Conservation (phyloP, 1,140 invertebrate species). For the Phymorhynchus buccinoides region DNA sequence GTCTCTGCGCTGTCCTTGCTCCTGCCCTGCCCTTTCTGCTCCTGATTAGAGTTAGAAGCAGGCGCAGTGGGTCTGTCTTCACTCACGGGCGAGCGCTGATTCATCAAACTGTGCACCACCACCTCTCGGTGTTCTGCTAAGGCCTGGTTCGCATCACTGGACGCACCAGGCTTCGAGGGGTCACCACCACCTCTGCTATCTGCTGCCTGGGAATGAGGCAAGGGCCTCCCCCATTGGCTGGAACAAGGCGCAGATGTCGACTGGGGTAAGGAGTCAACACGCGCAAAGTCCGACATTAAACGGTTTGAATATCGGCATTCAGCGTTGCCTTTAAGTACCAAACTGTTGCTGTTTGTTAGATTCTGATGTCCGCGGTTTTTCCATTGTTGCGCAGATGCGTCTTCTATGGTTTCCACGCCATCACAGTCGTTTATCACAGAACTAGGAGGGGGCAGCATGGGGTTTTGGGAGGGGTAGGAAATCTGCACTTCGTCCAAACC, state of each 20-base stretch:
- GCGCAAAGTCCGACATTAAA: neutral
- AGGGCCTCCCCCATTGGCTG: neutral
- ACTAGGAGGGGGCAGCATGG: neutral
- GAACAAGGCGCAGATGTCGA: neutral
- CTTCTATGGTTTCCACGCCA: neutral
- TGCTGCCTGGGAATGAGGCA: neutral
- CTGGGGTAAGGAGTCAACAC: neutral
- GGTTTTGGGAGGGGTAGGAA: conserved; percentile 28
- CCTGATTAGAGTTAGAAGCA: neutral
- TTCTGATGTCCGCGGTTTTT: neutral
- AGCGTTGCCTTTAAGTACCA: neutral
- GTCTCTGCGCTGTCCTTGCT: neutral
- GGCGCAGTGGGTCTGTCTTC: neutral
- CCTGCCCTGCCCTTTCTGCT: neutral
- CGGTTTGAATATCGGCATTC: neutral
- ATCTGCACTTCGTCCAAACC: conserved; percentile 21
- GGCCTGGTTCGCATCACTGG: neutral
- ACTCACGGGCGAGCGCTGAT: neutral
- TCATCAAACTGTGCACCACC: neutral
- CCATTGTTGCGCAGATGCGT: neutral
- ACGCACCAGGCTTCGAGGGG: neutral
- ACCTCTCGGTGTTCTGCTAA: neutral
- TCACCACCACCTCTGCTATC: neutral
- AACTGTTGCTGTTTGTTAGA: neutral
- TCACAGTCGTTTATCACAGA: neutral